phyloP scores from a whole-genome alignment of 1,140 invertebrate species.

The Eurosta solidaginis region DNA sequence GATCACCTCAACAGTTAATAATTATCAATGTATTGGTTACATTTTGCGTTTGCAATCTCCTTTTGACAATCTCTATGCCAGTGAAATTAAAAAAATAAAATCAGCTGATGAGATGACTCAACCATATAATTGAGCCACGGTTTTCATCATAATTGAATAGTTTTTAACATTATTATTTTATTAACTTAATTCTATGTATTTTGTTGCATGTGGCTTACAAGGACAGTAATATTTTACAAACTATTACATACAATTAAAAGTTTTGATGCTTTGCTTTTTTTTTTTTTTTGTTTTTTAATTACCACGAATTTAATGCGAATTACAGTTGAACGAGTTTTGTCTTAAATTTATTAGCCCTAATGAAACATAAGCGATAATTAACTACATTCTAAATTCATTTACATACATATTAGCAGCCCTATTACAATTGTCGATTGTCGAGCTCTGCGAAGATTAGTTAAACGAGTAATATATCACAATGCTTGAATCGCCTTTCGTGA shows the following conservation, averaged over 20 bases:
- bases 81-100: too few relatives aligned
- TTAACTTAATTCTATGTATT: background rate
- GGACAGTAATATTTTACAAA: conserved; percentile 24
- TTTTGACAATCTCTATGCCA: too few relatives aligned
- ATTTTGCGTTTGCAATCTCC: too few relatives aligned
- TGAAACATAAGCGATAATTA: conserved; percentile 15
- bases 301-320: conserved; percentile 24
- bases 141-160: background rate
- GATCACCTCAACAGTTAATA: background rate
- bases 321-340: conserved; percentile 17
- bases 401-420: background rate
- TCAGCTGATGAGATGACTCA: too few relatives aligned
- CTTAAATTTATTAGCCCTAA: background rate
- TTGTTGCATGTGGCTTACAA: background rate
- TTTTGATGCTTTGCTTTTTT: background rate
- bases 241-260: conserved; percentile 18
- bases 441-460: too few relatives aligned
- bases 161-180: background rate
- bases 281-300: background rate
- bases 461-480: too few relatives aligned
- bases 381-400: background rate
- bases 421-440: background rate
- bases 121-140: too few relatives aligned
- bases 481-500: too few relatives aligned
- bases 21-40: too few relatives aligned